Evolutionary conservation across 1,140 invertebrate genomes (phyloP).

Genomic region (Achatina immaculata): DNA sequence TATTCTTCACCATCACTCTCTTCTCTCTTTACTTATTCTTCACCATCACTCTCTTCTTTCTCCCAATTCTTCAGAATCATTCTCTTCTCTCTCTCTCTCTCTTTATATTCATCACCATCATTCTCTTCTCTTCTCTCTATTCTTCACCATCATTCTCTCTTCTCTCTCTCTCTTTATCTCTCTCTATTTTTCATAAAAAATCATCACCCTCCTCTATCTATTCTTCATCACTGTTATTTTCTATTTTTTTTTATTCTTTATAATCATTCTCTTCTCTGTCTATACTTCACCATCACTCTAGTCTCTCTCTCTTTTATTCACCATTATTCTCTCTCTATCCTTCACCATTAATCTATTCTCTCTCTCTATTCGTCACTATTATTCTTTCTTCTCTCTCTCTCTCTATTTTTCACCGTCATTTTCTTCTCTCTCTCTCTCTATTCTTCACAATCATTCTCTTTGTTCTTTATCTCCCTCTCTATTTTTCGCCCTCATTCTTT

Average conservation of each 20-base stretch:
- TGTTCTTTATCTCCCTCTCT: not conserved
- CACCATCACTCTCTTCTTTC: too few relatives aligned
- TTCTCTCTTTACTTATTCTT: too few relatives aligned
- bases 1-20: too few relatives aligned
- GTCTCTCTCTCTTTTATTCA: not conserved
- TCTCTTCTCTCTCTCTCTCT: too few relatives aligned
- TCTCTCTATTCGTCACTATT: not conserved
- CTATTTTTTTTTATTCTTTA: not conserved
- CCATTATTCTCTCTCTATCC: not conserved
- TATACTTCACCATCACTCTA: not conserved
- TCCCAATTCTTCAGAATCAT: too few relatives aligned
- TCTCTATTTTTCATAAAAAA: too few relatives aligned
- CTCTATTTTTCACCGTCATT: not conserved
- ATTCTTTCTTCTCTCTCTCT: not conserved
- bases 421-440: not conserved
- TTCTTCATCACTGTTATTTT: constrained; percentile 78
- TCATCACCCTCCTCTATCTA: constrained; percentile 89
- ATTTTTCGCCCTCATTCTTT: not conserved
- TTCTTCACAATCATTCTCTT: too few relatives aligned
- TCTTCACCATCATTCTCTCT: too few relatives aligned
- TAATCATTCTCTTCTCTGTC: not conserved
- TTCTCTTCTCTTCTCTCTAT: too few relatives aligned
- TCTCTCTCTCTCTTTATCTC: too few relatives aligned
- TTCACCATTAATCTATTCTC: too few relatives aligned
- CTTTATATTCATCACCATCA: too few relatives aligned